phyloP scores from a whole-genome alignment of 2,888 invertebrate species.

The Baccha elongata region DNA sequence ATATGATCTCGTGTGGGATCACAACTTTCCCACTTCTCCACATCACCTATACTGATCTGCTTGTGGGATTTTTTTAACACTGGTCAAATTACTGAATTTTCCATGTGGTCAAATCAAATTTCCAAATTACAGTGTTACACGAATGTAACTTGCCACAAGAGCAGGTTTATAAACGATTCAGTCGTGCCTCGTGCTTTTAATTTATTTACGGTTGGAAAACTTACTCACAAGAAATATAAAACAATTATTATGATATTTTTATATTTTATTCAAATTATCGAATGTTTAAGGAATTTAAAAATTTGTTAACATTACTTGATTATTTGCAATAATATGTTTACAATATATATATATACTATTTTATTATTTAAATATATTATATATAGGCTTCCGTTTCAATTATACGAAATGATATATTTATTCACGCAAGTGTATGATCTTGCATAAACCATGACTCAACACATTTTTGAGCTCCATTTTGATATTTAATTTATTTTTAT shows the following conservation, averaged over 20 bases:
- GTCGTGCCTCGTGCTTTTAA: too few relatives aligned
- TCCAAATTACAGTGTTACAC: too few relatives aligned
- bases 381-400: constrained; percentile 54
- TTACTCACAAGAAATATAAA: background rate
- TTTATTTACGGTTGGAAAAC: too few relatives aligned
- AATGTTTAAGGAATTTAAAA: constrained; percentile 71
- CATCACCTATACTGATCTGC: too few relatives aligned
- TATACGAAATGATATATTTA: constrained; percentile 49
- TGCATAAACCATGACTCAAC: constrained; percentile 41
- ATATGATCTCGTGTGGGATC: too few relatives aligned
- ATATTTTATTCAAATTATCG: constrained; percentile 71
- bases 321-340: constrained; percentile 62
- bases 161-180: too few relatives aligned
- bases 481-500: constrained; percentile 2
- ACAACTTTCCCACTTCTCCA: too few relatives aligned
- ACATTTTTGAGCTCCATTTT: constrained; percentile 52
- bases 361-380: constrained; percentile 13
- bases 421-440: constrained; percentile 7
- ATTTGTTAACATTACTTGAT: constrained; percentile 70
- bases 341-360: constrained; percentile 13
- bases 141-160: too few relatives aligned
- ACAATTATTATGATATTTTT: constrained; percentile 19
- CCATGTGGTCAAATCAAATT: too few relatives aligned
- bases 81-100: too few relatives aligned
- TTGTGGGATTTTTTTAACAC: too few relatives aligned